phyloP scores from a whole-genome alignment of 1,140 invertebrate species.

The Homalodisca vitripennis region DNA sequence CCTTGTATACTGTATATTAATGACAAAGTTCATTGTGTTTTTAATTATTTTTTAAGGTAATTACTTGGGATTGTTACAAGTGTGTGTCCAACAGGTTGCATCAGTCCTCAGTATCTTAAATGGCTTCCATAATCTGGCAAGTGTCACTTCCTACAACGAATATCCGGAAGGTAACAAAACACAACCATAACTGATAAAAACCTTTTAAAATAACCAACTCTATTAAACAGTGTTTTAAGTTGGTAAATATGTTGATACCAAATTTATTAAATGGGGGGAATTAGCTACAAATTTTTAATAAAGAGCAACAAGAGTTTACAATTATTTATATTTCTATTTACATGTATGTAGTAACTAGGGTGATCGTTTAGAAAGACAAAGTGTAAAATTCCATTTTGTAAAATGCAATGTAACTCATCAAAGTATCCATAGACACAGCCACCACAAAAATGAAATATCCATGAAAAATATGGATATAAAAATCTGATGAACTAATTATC shows the following conservation, averaged over 20 bases:
- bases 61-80: background rate
- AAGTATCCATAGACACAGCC: no score
- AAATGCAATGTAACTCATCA: no score
- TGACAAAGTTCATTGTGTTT: background rate
- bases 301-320: background rate
- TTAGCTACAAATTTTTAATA: background rate
- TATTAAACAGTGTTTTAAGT: no score
- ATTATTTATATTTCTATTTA: background rate
- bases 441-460: no score
- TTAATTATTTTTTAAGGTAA: background rate
- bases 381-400: no score
- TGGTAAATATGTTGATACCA: background rate
- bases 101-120: background rate
- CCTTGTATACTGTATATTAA: background rate
- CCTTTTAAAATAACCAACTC: no score
- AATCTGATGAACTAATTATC: no score
- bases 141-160: background rate
- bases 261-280: background rate
- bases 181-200: no score
- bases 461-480: no score
- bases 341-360: background rate
- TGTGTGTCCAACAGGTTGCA: background rate
- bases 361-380: no score
- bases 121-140: background rate
- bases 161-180: background rate